phyloP scores from a whole-genome alignment of 2,888 invertebrate genomes.

The Gastrophysa polygoni region DNA sequence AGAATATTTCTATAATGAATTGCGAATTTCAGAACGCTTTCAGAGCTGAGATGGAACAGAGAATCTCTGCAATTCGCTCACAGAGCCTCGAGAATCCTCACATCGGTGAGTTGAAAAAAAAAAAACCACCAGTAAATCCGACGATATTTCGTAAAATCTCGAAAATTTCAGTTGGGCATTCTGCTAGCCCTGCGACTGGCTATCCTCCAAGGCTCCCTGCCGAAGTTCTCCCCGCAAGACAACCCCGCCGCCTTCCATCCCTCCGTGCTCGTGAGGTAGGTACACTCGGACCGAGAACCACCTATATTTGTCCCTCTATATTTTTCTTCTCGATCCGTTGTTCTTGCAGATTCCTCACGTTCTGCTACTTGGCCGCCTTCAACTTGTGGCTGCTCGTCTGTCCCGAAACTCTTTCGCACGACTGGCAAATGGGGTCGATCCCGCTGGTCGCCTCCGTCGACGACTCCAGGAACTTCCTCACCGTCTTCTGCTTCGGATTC shows the following conservation, averaged over 20 bases:
- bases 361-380: slow-evolving; percentile 80
- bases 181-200: slow-evolving; percentile 72
- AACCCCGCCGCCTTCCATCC: slow-evolving; percentile 87
- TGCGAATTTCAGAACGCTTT: slow-evolving; percentile 17
- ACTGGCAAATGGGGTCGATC: slow-evolving; percentile 92
- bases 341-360: slow-evolving; percentile 74
- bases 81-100: slow-evolving; percentile 66
- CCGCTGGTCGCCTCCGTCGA: slow-evolving; percentile 75
- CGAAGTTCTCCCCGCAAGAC: slow-evolving; percentile 82
- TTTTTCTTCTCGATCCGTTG: not conserved
- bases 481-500: slow-evolving; percentile 71
- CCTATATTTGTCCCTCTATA: too few species aligned
- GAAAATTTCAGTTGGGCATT: slow-evolving; percentile 65
- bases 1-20: too few species aligned
- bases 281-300: too few species aligned
- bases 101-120: slow-evolving; percentile 42
- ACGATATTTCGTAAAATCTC: too few species aligned
- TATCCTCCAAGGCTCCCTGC: slow-evolving; percentile 77
- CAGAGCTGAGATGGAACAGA: slow-evolving; percentile 62
- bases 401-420: slow-evolving; percentile 79
- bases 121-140: too few species aligned
- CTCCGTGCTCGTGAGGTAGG: slow-evolving; percentile 73
- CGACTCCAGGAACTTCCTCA: slow-evolving; percentile 76
- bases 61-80: slow-evolving; percentile 66
- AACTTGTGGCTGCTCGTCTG: slow-evolving; percentile 83